Evolutionary conservation across 2,797 vertebrate species (phyloP).

Genomic region (Megalops cyprinoides): DNA sequence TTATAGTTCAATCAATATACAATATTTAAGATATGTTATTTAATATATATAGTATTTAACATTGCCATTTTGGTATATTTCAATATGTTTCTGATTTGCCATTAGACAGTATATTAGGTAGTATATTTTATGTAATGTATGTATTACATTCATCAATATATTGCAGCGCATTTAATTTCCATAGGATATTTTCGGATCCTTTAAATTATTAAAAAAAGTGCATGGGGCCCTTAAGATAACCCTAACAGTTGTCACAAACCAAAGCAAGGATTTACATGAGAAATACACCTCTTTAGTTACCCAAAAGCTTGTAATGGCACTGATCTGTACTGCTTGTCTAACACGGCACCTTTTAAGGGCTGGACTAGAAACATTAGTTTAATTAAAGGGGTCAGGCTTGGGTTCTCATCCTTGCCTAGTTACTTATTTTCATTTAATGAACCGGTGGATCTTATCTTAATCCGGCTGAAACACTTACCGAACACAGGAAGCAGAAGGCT

Average conservation of each 20-base stretch:
- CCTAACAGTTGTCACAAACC: slow-evolving; percentile 46
- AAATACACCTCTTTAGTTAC: slow-evolving; percentile 45
- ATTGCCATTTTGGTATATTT: no score
- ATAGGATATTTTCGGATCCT: no score
- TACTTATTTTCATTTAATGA: slow-evolving; percentile 52
- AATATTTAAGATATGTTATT: no score
- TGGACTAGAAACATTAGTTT: slow-evolving; percentile 53
- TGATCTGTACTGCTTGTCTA: slow-evolving; percentile 45
- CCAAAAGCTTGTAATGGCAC: slow-evolving; percentile 43
- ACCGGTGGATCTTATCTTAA: slow-evolving; percentile 37
- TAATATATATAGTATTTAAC: no score
- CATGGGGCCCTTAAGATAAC: slow-evolving; percentile 33
- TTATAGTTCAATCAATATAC: no score
- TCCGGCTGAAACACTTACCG: slow-evolving; percentile 25
- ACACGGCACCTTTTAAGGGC: slow-evolving; percentile 48
- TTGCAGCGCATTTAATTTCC: no score
- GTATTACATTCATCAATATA: no score
- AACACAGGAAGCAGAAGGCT: background rate
- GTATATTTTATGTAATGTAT: no score
- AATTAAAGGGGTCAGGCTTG: slow-evolving; percentile 50
- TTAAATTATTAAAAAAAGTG: no score
- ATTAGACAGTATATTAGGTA: no score
- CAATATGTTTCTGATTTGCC: no score
- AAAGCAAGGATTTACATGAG: slow-evolving; percentile 46
- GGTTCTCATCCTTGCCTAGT: slow-evolving; percentile 34